Base-by-base conservation (phyloP, 2,113 vertebrate genomes). In the Aix galericulata region DNA sequence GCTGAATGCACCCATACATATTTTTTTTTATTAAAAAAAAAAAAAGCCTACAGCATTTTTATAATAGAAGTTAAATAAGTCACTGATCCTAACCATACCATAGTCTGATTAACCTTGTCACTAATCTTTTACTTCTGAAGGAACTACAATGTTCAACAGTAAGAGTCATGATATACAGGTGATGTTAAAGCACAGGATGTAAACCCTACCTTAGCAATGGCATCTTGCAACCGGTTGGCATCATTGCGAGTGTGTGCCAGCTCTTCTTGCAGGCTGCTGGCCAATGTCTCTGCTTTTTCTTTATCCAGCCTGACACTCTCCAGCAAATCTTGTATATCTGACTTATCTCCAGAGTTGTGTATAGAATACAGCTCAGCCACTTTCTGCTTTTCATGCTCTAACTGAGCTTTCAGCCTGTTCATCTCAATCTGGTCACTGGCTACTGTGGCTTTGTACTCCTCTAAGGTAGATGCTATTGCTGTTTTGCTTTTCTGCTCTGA, bases 331-430 rank as follows among this genome's bases (percentile, higher is more conserved):
- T 99, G 98, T 89, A 99, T 99, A 83, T 99, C 98, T 27, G 98
- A 98, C 44, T 98, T 98, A 96, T 99, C 99, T 21, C 98, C 99
- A 0, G 99, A 98, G 20, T 98, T 98, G 95, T 99, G 99, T 52
- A 99, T 98, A 3, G 99, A 99, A 79, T 99, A 99, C 20, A 99
- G 64, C 91, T 99, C 99, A 0, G 99, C 97, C 78, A 99, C 99
- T 59, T 98, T 98, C 97, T 99, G 99, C 91, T 98, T 98, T 87
- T 99, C 99, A 2, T 99, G 98, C 92, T 99, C 99, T 48, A 99
- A 97, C 97, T 99, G 98, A 59, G 98, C 97, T 84, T 99, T 98
- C 90, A 99, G 98, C 76, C 99, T 98, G 83, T 96, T 98, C 97
- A 99, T 97, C 97, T 99, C 99, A 3, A 98, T 98, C 96, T 99